Evolutionary conservation across 1,140 invertebrate species (phyloP), one percentile per base, ranked within the genome.

Genomic region (Sitophilus oryzae): DNA sequence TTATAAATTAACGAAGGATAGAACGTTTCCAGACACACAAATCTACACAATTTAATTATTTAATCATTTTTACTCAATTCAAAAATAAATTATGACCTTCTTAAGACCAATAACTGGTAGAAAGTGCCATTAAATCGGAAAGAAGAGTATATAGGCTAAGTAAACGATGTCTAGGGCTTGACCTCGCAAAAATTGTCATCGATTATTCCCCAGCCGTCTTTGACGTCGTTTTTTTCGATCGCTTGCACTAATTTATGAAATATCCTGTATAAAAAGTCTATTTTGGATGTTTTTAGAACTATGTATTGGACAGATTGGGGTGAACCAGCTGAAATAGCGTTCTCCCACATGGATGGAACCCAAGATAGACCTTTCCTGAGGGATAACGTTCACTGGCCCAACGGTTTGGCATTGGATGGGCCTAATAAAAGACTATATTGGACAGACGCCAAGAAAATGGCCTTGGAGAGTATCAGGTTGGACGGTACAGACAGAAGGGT

Each of bases 261-360:
- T 21, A n/a, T n/a, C n/a, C n/a, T n/a, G n/a, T n/a, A n/a, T n/a
- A n/a, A n/a, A n/a, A n/a, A n/a, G n/a, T n/a, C 14, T 21, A 3
- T 19, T 20, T 18, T 48, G 25, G 4, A 34, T 18, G 10, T 47
- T 51, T 73, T 44, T 59, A 86, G 85, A 4, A 67, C 76, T 41
- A 83, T 94, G 79, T 94, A 84, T 67, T 94, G 91, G 91, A 83
- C 83, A 1, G 89, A 93, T 68, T 93, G 88, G 87, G 84, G 85
- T 8, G 64, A 75, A 6, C 74, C 76, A 18, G 81, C 89, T 0
- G 73, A 83, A 57, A 93, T 96, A 55, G 84, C 82, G 51, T 71
- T 77, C n/a, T 81, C 89, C 6, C 78, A 81, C 11, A 91, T 96
- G 90, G 92, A 97, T 70, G 93, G 93, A 0, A 66, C 73, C 0